phyloP scores from a whole-genome alignment of 1,140 invertebrate species.

The Ceratina calcarata region DNA sequence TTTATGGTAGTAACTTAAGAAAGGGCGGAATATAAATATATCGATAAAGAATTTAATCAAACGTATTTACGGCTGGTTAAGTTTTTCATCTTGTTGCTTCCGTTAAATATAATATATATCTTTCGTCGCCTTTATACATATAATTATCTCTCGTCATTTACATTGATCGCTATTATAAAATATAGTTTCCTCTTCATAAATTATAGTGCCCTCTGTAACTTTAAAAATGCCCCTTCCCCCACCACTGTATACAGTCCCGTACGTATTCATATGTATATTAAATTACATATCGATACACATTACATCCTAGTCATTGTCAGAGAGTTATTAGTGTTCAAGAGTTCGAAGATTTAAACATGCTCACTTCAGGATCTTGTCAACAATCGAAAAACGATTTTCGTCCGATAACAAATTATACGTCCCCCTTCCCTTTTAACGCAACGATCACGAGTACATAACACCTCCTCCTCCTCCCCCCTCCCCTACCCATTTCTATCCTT shows the following conservation, averaged over 20 bases:
- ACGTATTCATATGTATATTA: conserved; percentile 29
- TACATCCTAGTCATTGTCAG: conserved; percentile 75
- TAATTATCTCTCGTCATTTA: no score
- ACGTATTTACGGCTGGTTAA: not conserved
- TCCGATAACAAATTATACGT: conserved; percentile 32
- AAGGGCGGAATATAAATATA: not conserved
- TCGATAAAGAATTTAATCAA: no score
- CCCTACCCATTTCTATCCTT: not conserved
- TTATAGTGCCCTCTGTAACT: not conserved
- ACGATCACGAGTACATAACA: conserved; percentile 12
- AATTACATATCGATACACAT: conserved; percentile 66
- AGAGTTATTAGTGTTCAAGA: conserved; percentile 69
- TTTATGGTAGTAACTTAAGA: no score
- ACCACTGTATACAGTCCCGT: not conserved
- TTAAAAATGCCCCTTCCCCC: not conserved
- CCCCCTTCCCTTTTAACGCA: conserved; percentile 2
- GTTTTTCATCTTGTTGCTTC: not conserved
- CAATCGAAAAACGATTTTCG: conserved; percentile 27
- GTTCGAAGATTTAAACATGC: conserved; percentile 60
- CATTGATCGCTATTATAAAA: not conserved
- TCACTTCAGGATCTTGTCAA: conserved; percentile 45
- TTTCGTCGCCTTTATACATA: not conserved
- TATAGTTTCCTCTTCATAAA: conserved; percentile 13
- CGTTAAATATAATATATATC: conserved; percentile 11
- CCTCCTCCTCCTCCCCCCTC: not conserved